Evolutionary conservation across 1,140 invertebrate species (phyloP), one percentile per base, ranked within the genome.

Genomic region (Bombus turneri): DNA sequence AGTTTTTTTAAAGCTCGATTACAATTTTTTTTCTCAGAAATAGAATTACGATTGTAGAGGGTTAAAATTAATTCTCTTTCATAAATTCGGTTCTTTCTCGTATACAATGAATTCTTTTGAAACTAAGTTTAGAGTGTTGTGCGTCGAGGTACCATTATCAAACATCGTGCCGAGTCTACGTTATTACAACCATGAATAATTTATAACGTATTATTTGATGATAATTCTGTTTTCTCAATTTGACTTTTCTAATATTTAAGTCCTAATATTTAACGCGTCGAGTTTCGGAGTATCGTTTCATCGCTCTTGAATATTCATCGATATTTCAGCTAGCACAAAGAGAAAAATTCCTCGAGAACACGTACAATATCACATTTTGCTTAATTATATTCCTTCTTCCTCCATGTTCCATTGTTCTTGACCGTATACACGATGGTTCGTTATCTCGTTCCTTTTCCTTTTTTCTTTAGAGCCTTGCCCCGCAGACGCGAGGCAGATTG

Each of bases 181-280:
- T 25, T 37, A 68, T 68, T 37, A 25, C 34, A 68, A 34, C 18
- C 9, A 34, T 34, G 66, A 68, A 68, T 68, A 68, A 10, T 25
- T 1, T 22, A 68, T 31, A 6, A 25, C 34, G 22, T 22, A 31
- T 10, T 39, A 9, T 39, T 39, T 2, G 68, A 39, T 4, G 34
- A 47, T 28, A 1, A 37, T 39, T 13, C 25, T 6, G 4, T 71
- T 28, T 39, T 39, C 18, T 25, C 68, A 28, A 39, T 87, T 78
- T 64, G n/a, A 6, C 57, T 86, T 13, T 71, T 37, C 25, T 18
- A 64, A 87, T 86, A 86, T 78, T 79, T 75, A 75, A 39, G 15
- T 39, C 37, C 10, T 18, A 43, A 87, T 81, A 74, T 78, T 79
- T 64, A 69, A 39, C 34, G 57, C 34, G 37, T 39, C 47, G 37